Conservation (phyloP, 2,797 vertebrate genomes). For the Melanotaenia pygmaea region DNA sequence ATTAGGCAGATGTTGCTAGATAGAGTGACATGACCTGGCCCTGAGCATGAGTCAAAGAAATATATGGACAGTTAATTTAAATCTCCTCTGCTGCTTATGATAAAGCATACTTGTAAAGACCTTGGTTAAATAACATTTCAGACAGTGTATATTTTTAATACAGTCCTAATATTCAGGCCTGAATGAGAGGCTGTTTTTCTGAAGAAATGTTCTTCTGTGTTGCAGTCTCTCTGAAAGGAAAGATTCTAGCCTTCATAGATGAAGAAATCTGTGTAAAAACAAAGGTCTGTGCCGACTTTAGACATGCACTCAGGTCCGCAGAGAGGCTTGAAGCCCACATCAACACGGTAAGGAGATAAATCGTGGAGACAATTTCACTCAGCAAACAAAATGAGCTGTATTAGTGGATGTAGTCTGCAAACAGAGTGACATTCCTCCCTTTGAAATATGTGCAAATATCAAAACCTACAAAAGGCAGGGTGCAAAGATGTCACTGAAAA, state of each 20-base stretch:
- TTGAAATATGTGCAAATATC: conserved; percentile 1
- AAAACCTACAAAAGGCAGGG: conserved; percentile 9
- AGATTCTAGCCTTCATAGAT: neutral
- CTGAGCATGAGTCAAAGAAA: neutral
- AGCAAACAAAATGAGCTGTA: conserved; percentile 22
- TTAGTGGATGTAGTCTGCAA: conserved; percentile 2
- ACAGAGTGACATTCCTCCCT: conserved; percentile 5
- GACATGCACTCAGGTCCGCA: conserved; percentile 8
- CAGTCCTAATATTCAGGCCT: neutral
- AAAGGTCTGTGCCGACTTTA: conserved; percentile 11
- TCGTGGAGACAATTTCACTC: conserved; percentile 27
- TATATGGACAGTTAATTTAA: neutral
- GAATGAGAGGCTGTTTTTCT: conserved; percentile 1
- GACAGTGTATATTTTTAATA: neutral
- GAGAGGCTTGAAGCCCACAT: conserved; percentile 15
- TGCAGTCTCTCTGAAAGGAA: conserved; percentile 4
- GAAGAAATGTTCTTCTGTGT: neutral
- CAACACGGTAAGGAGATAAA: conserved; percentile 15
- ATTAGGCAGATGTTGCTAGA: neutral
- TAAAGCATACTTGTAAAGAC: conserved; percentile 13
- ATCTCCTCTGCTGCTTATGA: neutral
- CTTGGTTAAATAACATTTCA: conserved; percentile 2
- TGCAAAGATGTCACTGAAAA: neutral
- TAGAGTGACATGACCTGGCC: conserved; percentile 3
- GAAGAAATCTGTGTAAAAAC: conserved; percentile 10